Evolutionary conservation across 2,888 invertebrate species (phyloP), one percentile per base, ranked within the genome.

Genomic region (Tanytarsus gracilentus): DNA sequence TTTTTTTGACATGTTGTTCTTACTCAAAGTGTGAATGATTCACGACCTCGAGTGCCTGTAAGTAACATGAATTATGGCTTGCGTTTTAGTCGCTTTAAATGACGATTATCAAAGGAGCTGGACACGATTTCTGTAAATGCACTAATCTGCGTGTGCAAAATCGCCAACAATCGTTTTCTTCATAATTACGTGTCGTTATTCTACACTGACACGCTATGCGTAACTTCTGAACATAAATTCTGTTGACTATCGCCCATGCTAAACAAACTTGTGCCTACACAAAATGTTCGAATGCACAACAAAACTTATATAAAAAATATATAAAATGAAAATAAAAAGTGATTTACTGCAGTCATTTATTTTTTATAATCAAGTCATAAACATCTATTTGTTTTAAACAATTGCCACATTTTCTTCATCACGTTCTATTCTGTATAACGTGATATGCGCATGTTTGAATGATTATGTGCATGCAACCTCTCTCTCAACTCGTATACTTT

Each of bases 321-420:
- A 23, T 36, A 53, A 33, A 40, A 27, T 40, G 40, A 16, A 27
- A 27, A 21, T 16, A 44, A 40, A 25, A 58, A 21, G 40, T 55
- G 53, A 56, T 18, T 58, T 48, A 48, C 58, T 58, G 58, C 58
- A 58, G 48, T 56, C 40, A 56, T 56, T 56, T 56, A 56, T 56
- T 44, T 18, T 48, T 16, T 27, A 30, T 48, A 58, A 58, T 48
- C 58, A 48, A 58, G 16, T 25, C 40, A 40, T 58, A 58, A 58
- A 25, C 58, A 58, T 58, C 58, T 58, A 58, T 58, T 58, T 58
- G 58, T 48, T 58, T 48, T 29, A 11, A 18, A 27, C 29, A 51
- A 29, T 29, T 51, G 16, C 25, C n/a, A 16, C n/a, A n/a, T n/a
- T n/a, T n/a, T n/a, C n/a, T n/a, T n/a, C n/a, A n/a, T n/a, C n/a